phyloP scores from a whole-genome alignment of 2,888 invertebrate species.

The Perdita meconis region DNA sequence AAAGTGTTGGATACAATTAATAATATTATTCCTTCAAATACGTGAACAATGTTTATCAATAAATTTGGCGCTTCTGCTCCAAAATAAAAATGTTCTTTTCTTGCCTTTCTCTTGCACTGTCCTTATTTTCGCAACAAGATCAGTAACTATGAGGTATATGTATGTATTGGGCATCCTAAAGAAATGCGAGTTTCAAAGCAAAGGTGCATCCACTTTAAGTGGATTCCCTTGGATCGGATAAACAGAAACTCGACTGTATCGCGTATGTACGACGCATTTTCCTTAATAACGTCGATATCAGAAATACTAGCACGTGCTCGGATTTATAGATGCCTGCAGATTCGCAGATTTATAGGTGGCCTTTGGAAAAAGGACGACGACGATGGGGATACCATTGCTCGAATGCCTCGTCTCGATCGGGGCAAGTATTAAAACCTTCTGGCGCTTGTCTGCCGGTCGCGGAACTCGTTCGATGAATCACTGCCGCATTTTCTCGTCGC shows the following conservation, averaged over 20 bases:
- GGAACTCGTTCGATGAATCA: constrained; percentile 68
- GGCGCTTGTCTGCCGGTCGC: constrained; percentile 59
- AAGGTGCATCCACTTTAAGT: constrained; percentile 27
- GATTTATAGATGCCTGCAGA: constrained; percentile 21
- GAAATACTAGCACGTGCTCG: constrained; percentile 58
- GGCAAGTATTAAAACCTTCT: constrained; percentile 56
- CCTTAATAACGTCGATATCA: constrained; percentile 36
- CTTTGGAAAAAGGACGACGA: constrained; percentile 5
- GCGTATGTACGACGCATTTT: constrained; percentile 16
- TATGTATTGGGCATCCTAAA: no score
- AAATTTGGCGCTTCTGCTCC: no score
- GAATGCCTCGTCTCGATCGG: constrained; percentile 44
- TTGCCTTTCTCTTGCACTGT: no score
- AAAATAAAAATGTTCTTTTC: no score
- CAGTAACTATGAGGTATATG: no score
- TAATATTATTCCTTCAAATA: no score
- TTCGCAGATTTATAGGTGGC: constrained; percentile 33
- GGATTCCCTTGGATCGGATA: neutral
- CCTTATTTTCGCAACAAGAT: no score
- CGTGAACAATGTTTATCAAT: no score
- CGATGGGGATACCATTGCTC: constrained; percentile 22
- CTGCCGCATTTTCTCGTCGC: constrained; percentile 61
- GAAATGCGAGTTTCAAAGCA: neutral
- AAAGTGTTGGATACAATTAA: no score
- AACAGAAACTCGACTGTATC: constrained; percentile 1